These are phyloP conservation scores for Centropus unirufus DNA, from an alignment of 2,113 vertebrate genomes.

Conservation along the genomic window DNA sequence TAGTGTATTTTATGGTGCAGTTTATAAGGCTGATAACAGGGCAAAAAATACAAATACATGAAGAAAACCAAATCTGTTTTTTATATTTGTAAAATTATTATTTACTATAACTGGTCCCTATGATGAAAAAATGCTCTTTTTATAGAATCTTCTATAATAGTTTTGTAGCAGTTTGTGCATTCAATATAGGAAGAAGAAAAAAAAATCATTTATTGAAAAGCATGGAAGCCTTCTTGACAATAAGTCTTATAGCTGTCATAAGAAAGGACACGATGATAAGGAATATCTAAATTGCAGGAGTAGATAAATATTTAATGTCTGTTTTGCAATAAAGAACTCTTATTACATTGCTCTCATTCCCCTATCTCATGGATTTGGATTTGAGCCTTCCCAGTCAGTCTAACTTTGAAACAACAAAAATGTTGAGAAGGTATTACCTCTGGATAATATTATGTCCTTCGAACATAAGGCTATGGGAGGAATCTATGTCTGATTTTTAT, in stretches of 20 bases:
- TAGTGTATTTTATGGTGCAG: not conserved
- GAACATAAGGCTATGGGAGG: not conserved
- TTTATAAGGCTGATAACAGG: not conserved
- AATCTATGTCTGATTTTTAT: not conserved
- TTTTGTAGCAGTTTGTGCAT: not conserved
- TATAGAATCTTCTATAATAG: not conserved
- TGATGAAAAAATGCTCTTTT: not conserved
- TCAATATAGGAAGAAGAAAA: not conserved
- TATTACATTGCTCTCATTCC: not conserved
- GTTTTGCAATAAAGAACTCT: not conserved
- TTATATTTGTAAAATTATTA: not conserved
- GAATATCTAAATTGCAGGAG: not conserved
- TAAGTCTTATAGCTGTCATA: not conserved
- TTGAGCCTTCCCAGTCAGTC: not conserved
- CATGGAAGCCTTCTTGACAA: not conserved
- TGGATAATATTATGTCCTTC: not conserved
- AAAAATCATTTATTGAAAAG: not conserved
- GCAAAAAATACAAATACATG: fast-evolving
- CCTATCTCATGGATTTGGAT: not conserved
- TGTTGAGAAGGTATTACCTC: not conserved
- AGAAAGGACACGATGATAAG: not conserved
- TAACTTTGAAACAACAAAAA: not conserved
- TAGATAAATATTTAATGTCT: not conserved
- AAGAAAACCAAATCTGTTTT: not conserved
- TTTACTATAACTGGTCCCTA: not conserved